Conservation (phyloP, 2,888 invertebrate genomes). For the Dendrolimus pini region DNA sequence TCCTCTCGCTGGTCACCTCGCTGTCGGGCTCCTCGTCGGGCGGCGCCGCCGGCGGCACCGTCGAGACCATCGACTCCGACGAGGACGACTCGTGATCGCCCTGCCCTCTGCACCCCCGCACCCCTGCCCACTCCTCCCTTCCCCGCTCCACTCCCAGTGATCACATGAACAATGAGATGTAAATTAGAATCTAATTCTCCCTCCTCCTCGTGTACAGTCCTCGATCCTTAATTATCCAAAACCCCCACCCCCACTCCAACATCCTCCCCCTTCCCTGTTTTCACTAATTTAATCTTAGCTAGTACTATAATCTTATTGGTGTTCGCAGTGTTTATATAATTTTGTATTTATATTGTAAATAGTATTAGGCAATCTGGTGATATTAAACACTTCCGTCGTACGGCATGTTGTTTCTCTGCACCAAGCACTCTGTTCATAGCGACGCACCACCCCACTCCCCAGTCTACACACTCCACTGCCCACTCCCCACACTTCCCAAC, state of each 20-base stretch:
- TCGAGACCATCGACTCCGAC: conserved; percentile 65
- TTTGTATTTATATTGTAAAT: conserved; percentile 70
- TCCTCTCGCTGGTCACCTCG: conserved; percentile 64
- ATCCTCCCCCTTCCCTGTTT: neutral
- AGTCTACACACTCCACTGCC: neutral
- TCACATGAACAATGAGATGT: too few species aligned
- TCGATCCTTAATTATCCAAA: conserved; percentile 3
- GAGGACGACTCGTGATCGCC: conserved; percentile 59
- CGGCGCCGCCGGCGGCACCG: conserved; percentile 44
- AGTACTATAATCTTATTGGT: conserved; percentile 13
- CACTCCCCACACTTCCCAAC: neutral
- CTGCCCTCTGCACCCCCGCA: conserved; percentile 10
- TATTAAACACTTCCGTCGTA: conserved; percentile 48
- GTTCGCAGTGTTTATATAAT: conserved; percentile 14
- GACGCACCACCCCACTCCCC: neutral
- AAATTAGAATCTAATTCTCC: neutral
- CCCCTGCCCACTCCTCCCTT: conserved; percentile 14
- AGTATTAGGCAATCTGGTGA: conserved; percentile 65
- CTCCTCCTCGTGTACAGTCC: conserved; percentile 16
- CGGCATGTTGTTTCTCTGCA: neutral
- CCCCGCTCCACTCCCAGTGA: neutral
- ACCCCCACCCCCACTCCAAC: conserved; percentile 2
- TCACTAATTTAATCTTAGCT: conserved; percentile 2
- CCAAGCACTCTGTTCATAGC: neutral
- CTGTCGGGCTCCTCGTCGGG: conserved; percentile 68